Base-by-base conservation (phyloP, 2,888 invertebrate species). In the Diaprepes abbreviatus region DNA sequence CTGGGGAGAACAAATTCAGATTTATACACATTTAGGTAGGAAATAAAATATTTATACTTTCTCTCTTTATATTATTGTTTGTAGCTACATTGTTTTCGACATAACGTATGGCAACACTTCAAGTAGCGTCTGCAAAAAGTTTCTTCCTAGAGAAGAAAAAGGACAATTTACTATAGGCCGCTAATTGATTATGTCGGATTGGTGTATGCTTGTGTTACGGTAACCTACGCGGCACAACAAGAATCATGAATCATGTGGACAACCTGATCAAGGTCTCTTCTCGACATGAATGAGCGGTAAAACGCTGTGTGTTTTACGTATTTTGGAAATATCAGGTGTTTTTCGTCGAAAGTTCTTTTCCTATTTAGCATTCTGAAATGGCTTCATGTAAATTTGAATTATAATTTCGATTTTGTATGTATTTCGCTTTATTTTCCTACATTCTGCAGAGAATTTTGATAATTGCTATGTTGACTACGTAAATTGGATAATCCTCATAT, bases 231-330 rank as follows among this genome's bases (percentile, higher is more conserved):
- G 36, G 14, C 16, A 28, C 28, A 16, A 45, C 57, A 65, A 45
- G 24, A 54, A 28, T 36, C 17, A 48, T 66, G 66, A 66, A 59
- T 66, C 66, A 66, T 66, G 48, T 50, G 31, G 50, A 50, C 65
- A 66, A 66, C 38, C 33, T 40, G 59, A 66, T 50, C 59, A 50
- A 66, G 66, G 50, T 52, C 52, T 52, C 33, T 24, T 14, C 16
- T 24, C 4, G 28, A 9, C 10, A 35, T 45, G 55, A 57, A 57
- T 65, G 65, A 65, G 38, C 33, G n/a, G n/a, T n/a, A n/a, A n/a
- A 35, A 24, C 59, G 5, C 38, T 40, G 24, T 1, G n/a, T 14
- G 66, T 58, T 62, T 52, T 52, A 36, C 38, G 59, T 59, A 50
- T 66, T 66, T 66, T 48, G 58, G 58, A 58, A 57, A 66, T 66